These are phyloP conservation scores for Indri indri DNA, from an alignment of 2,113 vertebrate genomes.

Conservation along the genomic window DNA sequence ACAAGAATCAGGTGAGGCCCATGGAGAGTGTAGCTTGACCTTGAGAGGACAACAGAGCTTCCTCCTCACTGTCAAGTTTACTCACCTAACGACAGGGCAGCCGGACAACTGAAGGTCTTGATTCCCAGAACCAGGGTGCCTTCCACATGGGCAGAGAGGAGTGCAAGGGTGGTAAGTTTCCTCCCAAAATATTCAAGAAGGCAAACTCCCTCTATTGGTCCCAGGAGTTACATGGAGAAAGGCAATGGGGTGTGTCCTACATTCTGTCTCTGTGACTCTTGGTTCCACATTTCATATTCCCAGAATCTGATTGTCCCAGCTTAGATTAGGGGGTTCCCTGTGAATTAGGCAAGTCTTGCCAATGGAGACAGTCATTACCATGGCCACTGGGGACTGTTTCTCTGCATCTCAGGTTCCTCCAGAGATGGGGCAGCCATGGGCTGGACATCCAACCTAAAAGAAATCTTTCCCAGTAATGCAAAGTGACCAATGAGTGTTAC, in stretches of 20 bases:
- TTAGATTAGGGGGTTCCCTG: too few species aligned
- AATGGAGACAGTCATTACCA: fast-evolving
- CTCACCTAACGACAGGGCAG: not conserved
- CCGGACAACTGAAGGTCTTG: not conserved
- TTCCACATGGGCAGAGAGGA: not conserved
- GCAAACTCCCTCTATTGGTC: not conserved
- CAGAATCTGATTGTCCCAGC: not conserved
- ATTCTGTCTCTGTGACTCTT: not conserved
- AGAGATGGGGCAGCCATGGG: not conserved
- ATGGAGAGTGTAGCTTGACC: not conserved
- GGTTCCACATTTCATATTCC: not conserved
- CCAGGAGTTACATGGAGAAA: not conserved
- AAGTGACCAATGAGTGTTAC: fast-evolving
- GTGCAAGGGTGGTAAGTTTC: fast-evolving
- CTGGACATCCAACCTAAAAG: too few species aligned
- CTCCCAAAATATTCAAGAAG: not conserved
- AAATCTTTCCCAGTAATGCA: not conserved
- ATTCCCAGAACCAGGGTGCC: not conserved
- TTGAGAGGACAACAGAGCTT: not conserved
- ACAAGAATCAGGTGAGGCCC: not conserved
- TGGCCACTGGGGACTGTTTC: not conserved
- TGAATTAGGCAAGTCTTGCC: not conserved
- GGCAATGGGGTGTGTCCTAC: fast-evolving
- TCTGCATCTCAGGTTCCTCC: fast-evolving
- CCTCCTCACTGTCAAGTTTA: not conserved